phyloP scores from a whole-genome alignment of 2,113 vertebrate genomes.

The Xenotilapia longispinis region DNA sequence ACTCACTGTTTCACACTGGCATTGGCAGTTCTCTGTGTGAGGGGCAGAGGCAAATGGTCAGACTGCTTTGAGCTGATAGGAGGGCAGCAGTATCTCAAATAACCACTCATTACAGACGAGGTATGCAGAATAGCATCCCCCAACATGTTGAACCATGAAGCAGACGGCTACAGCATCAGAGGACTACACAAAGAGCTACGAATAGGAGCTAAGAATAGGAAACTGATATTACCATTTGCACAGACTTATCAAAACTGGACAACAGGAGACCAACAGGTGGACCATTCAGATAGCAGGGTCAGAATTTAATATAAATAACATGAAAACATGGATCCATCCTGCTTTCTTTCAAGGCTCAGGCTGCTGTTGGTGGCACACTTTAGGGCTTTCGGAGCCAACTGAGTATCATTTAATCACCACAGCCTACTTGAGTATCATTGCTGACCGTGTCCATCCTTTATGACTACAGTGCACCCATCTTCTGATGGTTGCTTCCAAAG shows the following conservation, averaged over 20 bases:
- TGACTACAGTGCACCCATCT: not conserved
- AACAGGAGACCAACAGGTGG: not conserved
- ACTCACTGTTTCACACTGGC: not conserved
- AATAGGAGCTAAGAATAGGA: not conserved
- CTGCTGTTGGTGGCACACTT: not conserved
- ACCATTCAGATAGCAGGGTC: not conserved
- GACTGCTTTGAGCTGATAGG: not conserved
- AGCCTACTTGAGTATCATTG: not conserved
- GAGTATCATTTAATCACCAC: not conserved
- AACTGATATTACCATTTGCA: not conserved
- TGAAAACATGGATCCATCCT: not conserved
- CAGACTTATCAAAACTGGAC: not conserved
- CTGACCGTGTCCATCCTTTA: not conserved
- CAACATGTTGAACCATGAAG: not conserved
- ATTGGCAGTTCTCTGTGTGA: not conserved
- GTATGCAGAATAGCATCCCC: not conserved
- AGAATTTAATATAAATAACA: not conserved
- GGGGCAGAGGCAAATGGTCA: not conserved
- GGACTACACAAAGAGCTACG: not conserved
- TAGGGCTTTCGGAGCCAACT: rapidly evolving
- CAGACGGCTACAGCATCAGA: not conserved
- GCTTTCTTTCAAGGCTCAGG: not conserved
- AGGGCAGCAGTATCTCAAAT: not conserved
- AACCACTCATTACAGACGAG: not conserved
- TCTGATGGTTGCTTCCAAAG: not conserved